A percentile compares a stretch with the other conserved stretches of the same genome.
These are phyloP conservation scores for Torymus auratus DNA, from an alignment of 2,888 invertebrate species.

Conservation along the genomic window DNA sequence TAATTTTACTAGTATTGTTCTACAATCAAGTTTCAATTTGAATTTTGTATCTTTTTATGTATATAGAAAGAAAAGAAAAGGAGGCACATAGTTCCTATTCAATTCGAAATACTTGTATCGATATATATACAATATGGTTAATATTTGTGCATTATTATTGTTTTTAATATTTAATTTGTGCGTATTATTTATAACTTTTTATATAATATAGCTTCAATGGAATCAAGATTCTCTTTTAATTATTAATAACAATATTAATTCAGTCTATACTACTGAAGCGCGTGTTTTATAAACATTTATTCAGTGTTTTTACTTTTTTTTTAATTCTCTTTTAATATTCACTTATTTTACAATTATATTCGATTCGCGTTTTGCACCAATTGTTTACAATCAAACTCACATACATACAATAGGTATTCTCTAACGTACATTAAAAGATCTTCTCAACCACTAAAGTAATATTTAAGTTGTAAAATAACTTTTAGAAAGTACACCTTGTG, in stretches of 20 bases:
- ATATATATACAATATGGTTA: not conserved
- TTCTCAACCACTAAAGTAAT: not conserved
- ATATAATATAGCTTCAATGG: not conserved
- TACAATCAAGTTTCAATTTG: too few species aligned
- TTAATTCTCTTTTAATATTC: not conserved
- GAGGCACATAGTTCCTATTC: not conserved
- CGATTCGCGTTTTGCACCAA: not conserved
- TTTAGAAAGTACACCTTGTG: too few species aligned
- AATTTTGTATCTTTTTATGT: too few species aligned
- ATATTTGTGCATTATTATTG: not conserved
- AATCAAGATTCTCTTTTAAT: conserved; percentile 16
- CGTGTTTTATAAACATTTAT: not conserved
- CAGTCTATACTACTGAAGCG: conserved; percentile 28
- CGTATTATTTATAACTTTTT: not conserved
- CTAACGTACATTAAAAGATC: conserved; percentile 6
- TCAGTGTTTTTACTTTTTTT: not conserved
- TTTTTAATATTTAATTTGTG: conserved; percentile 12
- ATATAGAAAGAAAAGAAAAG: not conserved
- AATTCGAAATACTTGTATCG: not conserved
- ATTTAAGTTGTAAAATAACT: too few species aligned
- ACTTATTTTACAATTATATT: not conserved
- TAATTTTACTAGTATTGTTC: too few species aligned
- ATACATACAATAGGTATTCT: not conserved
- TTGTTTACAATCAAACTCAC: not conserved
- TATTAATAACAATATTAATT: conserved; percentile 28